These are phyloP conservation scores for Hippasteria phrygiana DNA, from an alignment of 53 echinoderm and acorn worm genomes.

Conservation along the genomic window DNA sequence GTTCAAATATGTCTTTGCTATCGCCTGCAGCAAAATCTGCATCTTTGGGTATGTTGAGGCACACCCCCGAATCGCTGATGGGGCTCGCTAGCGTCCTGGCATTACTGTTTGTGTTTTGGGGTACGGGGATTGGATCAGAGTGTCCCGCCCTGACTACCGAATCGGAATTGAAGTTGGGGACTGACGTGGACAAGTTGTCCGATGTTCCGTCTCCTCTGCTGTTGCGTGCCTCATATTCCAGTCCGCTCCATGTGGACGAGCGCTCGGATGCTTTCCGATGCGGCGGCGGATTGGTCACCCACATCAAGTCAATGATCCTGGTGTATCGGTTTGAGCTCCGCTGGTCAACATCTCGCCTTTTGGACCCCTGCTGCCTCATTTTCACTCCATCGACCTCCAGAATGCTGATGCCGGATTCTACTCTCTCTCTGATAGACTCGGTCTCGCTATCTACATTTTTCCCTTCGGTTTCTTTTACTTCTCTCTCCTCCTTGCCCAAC, in stretches of 20 bases:
- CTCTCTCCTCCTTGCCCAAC: not conserved
- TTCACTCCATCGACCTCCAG: not conserved
- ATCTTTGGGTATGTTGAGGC: constrained; percentile 21
- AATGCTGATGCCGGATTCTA: constrained; percentile 44
- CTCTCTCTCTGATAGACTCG: constrained; percentile 8
- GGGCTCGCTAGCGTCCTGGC: constrained; percentile 17
- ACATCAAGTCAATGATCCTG: constrained; percentile 69
- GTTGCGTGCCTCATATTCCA: not conserved
- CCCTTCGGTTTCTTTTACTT: not conserved
- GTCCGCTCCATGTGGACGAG: constrained; percentile 44
- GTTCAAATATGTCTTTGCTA: no score
- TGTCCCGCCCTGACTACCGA: not conserved
- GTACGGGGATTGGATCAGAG: constrained; percentile 43
- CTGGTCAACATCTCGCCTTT: not conserved
- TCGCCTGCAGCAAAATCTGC: not conserved
- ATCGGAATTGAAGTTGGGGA: not conserved
- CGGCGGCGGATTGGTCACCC: constrained; percentile 58
- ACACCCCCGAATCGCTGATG: constrained; percentile 53
- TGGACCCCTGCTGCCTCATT: not conserved
- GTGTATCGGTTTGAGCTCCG: constrained; percentile 70
- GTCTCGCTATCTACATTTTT: not conserved
- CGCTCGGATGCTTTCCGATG: not conserved
- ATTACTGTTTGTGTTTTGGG: constrained; percentile 38
- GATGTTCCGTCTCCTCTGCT: not conserved
- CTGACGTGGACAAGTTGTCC: constrained; percentile 1